These are phyloP conservation scores for Zaprionus davidi DNA, from an alignment of 1,140 invertebrate genomes.

Conservation along the genomic window DNA sequence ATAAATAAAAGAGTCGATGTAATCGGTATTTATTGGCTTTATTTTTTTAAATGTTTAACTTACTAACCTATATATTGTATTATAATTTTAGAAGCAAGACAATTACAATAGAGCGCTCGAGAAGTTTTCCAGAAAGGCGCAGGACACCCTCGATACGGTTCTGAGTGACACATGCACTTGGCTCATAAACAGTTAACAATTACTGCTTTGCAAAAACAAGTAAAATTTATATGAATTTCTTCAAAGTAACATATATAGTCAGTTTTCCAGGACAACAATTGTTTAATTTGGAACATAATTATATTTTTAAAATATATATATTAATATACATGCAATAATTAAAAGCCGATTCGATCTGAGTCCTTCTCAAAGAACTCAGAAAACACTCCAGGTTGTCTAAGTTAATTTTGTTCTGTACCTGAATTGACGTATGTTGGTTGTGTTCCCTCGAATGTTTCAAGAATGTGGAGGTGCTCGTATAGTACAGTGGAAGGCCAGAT, in stretches of 20 bases:
- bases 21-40: too few relatives aligned
- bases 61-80: too few relatives aligned
- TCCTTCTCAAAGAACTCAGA: slow-evolving; percentile 80
- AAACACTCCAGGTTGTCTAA: slow-evolving; percentile 77
- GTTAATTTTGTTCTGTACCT: slow-evolving; percentile 84
- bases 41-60: too few relatives aligned
- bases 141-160: too few relatives aligned
- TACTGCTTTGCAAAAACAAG: background rate
- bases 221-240: background rate
- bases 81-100: too few relatives aligned
- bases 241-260: background rate
- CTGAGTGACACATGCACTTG: background rate
- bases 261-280: background rate
- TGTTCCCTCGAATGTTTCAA: slow-evolving; percentile 13
- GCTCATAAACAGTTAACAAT: background rate
- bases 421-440: slow-evolving; percentile 79
- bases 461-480: slow-evolving; percentile 69
- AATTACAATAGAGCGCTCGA: too few relatives aligned
- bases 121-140: too few relatives aligned
- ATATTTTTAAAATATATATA: background rate
- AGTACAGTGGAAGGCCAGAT: slow-evolving; percentile 87
- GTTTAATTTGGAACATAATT: background rate
- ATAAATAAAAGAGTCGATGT: too few relatives aligned
- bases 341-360: background rate
- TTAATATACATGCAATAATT: background rate